Percentiles rank a stretch among this genome's conserved stretches.
These are phyloP conservation scores for Thalassophryne amazonica DNA, from an alignment of 2,797 vertebrate species.

Conservation along the genomic window DNA sequence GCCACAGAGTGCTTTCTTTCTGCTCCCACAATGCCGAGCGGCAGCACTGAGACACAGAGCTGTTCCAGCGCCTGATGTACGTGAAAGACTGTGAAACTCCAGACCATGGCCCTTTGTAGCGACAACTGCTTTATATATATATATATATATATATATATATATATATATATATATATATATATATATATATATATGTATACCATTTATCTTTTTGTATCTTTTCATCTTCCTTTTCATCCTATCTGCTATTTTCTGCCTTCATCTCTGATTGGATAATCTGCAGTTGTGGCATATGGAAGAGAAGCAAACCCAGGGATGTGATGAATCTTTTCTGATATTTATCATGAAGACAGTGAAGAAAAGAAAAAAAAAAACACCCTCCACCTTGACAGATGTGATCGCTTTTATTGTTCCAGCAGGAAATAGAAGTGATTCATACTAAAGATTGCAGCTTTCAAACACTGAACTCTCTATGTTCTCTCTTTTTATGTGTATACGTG, in stretches of 20 bases:
- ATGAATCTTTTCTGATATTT: conserved; percentile 37
- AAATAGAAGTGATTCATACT: conserved; percentile 41
- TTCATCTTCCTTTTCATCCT: conserved; percentile 25
- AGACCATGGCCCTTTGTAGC: conserved; percentile 74
- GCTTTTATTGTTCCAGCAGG: conserved; percentile 29
- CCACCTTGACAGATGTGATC: conserved; percentile 25
- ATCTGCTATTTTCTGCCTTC: conserved; percentile 20
- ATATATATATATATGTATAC: neutral
- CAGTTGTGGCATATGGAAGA: conserved; percentile 14
- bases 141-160: conserved; percentile 30
- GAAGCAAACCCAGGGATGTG: conserved; percentile 18
- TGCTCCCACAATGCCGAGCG: conserved; percentile 51
- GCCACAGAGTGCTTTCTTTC: conserved; percentile 32
- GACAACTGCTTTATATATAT: conserved; percentile 60
- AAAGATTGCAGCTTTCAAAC: conserved; percentile 38
- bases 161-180: conserved; percentile 30
- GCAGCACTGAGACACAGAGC: conserved; percentile 44
- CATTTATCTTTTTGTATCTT: conserved; percentile 32
- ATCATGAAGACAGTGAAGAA: conserved; percentile 32
- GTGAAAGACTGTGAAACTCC: conserved; percentile 71
- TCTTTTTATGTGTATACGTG: conserved; percentile 6
- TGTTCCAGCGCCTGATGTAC: conserved; percentile 45
- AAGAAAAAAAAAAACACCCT: conserved; percentile 18
- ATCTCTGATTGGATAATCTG: conserved; percentile 16
- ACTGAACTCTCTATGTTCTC: conserved; percentile 28